phyloP scores from a whole-genome alignment of 2,113 vertebrate species.

The Azemiops feae region DNA sequence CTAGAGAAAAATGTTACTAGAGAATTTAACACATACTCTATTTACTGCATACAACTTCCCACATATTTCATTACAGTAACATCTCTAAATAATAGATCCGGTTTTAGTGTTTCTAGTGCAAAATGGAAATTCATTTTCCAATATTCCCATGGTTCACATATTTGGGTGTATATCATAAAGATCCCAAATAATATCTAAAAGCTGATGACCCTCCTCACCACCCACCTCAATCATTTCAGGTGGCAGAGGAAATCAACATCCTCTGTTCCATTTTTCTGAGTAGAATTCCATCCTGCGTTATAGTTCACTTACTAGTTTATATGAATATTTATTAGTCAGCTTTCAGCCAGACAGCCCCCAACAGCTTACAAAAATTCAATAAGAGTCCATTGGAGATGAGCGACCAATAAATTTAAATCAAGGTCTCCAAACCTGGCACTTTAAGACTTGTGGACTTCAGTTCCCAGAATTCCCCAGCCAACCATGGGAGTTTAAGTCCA shows the following conservation, averaged over 20 bases:
- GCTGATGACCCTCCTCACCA: neutral
- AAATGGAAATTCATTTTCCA: neutral
- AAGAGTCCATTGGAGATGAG: neutral
- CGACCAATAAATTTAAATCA: neutral
- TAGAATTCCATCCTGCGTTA: neutral
- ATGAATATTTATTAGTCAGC: neutral
- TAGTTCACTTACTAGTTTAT: neutral
- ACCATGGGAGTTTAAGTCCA: neutral
- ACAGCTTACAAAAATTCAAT: neutral
- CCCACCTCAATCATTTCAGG: neutral
- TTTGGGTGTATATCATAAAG: neutral
- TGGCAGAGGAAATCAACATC: neutral
- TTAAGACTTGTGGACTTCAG: neutral
- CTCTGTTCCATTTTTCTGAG: neutral
- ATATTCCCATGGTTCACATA: neutral
- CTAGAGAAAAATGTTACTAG: neutral
- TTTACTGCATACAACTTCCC: neutral
- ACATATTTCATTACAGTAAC: neutral
- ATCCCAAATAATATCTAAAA: neutral
- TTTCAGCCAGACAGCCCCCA: neutral
- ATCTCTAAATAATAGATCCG: neutral
- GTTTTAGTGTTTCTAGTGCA: neutral
- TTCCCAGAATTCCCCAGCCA: neutral
- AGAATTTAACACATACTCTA: neutral
- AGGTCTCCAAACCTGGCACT: neutral